Percentiles rank a stretch among this genome's conserved stretches.
These are phyloP conservation scores for Hystrix cristata DNA, from an alignment of 2,113 vertebrate genomes.

Conservation along the genomic window DNA sequence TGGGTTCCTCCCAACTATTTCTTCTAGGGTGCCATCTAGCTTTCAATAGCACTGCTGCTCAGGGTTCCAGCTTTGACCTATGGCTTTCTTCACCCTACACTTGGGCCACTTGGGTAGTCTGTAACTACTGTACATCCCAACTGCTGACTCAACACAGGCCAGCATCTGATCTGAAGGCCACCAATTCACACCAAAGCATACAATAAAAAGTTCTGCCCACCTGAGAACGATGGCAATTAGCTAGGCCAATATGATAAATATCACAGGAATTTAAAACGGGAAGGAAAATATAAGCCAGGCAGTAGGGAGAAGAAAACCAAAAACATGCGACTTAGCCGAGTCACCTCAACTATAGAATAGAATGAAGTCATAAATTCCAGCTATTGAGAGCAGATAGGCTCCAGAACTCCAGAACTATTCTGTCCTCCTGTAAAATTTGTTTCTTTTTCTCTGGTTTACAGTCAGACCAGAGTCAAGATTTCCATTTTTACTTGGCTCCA, in stretches of 20 bases:
- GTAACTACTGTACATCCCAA: neutral
- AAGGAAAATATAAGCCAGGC: neutral
- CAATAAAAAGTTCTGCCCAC: neutral
- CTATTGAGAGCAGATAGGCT: neutral
- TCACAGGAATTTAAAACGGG: constrained; percentile 12
- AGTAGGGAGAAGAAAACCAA: neutral
- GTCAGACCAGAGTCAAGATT: constrained; percentile 1
- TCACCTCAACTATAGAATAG: neutral
- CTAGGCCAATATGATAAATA: neutral
- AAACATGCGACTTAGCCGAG: neutral
- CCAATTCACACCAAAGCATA: neutral
- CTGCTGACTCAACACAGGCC: neutral
- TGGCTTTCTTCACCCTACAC: neutral
- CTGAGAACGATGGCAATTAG: neutral
- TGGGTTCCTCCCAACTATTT: neutral
- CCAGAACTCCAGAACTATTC: neutral
- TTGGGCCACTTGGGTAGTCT: neutral
- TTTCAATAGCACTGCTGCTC: neutral
- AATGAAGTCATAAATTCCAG: neutral
- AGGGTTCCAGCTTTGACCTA: neutral
- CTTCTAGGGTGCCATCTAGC: neutral
- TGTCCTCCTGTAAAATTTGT: neutral
- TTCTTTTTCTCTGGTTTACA: constrained; percentile 19
- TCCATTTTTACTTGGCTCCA: constrained; percentile 27
- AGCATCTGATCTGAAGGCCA: neutral